phyloP scores from a whole-genome alignment of 2,888 invertebrate species.

The Eristalis arbustorum region DNA sequence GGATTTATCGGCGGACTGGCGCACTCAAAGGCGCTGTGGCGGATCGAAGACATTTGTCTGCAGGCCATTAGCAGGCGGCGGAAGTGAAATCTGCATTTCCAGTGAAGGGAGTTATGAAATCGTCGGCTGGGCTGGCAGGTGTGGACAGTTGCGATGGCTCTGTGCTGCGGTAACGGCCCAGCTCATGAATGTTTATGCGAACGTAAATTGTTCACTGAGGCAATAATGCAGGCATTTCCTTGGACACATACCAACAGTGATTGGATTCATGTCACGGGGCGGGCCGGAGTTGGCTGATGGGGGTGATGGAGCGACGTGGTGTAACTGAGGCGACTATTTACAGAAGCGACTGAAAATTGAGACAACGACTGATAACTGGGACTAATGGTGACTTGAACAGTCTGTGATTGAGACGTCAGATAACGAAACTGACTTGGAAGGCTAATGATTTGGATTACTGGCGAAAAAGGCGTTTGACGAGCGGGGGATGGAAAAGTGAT shows the following conservation, averaged over 20 bases:
- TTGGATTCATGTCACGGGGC: neutral
- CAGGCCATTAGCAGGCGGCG: constrained; percentile 20
- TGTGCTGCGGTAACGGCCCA: constrained; percentile 17
- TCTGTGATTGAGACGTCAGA: too few species aligned
- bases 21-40: constrained; percentile 5
- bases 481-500: too few species aligned
- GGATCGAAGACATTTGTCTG: constrained; percentile 36
- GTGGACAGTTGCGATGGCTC: constrained; percentile 46
- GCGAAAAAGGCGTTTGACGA: too few species aligned
- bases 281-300: neutral
- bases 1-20: constrained; percentile 17
- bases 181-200: constrained; percentile 53
- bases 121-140: constrained; percentile 41
- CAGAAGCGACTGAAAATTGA: too few species aligned
- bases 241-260: neutral
- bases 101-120: constrained; percentile 49
- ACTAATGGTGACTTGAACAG: too few species aligned
- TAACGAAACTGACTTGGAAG: too few species aligned
- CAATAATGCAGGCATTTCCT: constrained; percentile 16
- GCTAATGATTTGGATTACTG: too few species aligned
- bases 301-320: too few species aligned
- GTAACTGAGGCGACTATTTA: too few species aligned
- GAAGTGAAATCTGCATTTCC: constrained; percentile 57
- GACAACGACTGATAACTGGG: too few species aligned
- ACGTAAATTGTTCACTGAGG: constrained; percentile 36